Conservation (phyloP, 2,113 vertebrate species). For the Tauraco erythrolophus region DNA sequence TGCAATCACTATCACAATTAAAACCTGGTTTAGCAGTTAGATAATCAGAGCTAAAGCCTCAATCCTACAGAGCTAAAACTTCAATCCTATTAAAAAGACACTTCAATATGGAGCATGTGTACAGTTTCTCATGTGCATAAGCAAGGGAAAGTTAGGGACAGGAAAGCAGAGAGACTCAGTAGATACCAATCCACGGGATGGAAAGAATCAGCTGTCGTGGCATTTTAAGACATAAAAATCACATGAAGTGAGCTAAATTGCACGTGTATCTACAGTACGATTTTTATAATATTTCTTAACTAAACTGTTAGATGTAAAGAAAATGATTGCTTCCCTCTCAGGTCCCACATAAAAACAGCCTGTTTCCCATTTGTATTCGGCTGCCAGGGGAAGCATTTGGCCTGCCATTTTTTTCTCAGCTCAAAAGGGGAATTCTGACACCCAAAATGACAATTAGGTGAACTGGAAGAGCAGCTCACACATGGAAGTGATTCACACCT, state of each 20-base stretch:
- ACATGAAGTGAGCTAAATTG: neutral
- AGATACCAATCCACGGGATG: neutral
- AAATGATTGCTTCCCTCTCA: neutral
- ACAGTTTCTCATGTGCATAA: neutral
- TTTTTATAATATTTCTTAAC: neutral
- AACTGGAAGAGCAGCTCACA: neutral
- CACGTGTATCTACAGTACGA: neutral
- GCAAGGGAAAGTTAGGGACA: neutral
- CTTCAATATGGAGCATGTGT: neutral
- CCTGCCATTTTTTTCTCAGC: neutral
- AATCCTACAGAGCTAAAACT: conserved; percentile 34
- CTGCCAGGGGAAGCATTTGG: neutral
- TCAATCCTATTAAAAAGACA: conserved; percentile 56
- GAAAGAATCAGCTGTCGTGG: neutral
- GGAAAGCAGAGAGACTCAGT: neutral
- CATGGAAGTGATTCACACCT: neutral
- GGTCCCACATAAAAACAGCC: neutral
- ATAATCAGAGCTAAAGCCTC: conserved; percentile 52
- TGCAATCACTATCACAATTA: conserved; percentile 30
- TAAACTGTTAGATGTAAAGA: neutral
- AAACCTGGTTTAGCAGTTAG: conserved; percentile 36
- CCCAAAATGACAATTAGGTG: neutral
- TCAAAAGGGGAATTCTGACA: neutral
- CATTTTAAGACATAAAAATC: neutral
- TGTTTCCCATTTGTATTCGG: neutral